Percentiles rank a stretch among this genome's conserved stretches.
These are phyloP conservation scores for Neoniphon sammara DNA, from an alignment of 2,797 vertebrate genomes.

Conservation along the genomic window DNA sequence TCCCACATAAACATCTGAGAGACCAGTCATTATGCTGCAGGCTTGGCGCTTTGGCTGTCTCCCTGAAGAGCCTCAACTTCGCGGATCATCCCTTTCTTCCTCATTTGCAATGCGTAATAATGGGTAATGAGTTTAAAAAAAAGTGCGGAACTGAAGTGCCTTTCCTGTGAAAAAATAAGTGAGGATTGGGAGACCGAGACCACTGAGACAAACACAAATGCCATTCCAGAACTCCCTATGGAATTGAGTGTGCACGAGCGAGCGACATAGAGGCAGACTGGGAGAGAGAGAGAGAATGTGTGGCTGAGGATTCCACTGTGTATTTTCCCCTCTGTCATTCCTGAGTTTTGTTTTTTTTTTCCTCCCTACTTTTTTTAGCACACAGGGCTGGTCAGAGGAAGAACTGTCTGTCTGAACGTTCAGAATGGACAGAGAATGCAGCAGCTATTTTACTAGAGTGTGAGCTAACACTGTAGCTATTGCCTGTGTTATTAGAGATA, in stretches of 20 bases:
- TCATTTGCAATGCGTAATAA: constrained; percentile 16
- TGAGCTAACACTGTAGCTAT: constrained; percentile 37
- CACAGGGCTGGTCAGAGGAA: constrained; percentile 43
- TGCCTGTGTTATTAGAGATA: constrained; percentile 31
- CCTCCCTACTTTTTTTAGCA: constrained; percentile 72
- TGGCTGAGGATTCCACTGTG: constrained; percentile 60
- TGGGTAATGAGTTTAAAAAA: constrained; percentile 5
- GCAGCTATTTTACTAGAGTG: constrained; percentile 43
- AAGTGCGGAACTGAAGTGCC: background rate
- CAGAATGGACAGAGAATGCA: constrained; percentile 47
- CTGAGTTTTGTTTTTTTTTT: constrained; percentile 52
- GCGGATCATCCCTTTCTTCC: background rate
- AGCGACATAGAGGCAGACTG: constrained; percentile 25
- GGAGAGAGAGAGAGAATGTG: constrained; percentile 46
- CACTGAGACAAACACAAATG: constrained; percentile 37
- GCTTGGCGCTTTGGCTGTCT: constrained; percentile 39
- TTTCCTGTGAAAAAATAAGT: background rate
- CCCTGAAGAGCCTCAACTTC: constrained; percentile 34
- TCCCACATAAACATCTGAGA: constrained; percentile 72
- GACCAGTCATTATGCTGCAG: constrained; percentile 60
- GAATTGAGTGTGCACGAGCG: constrained; percentile 12
- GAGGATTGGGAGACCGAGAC: background rate
- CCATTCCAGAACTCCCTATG: constrained; percentile 44
- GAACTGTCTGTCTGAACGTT: constrained; percentile 51
- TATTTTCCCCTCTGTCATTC: constrained; percentile 75